phyloP scores from a whole-genome alignment of 2,113 vertebrate genomes.

The Maccullochella peelii region DNA sequence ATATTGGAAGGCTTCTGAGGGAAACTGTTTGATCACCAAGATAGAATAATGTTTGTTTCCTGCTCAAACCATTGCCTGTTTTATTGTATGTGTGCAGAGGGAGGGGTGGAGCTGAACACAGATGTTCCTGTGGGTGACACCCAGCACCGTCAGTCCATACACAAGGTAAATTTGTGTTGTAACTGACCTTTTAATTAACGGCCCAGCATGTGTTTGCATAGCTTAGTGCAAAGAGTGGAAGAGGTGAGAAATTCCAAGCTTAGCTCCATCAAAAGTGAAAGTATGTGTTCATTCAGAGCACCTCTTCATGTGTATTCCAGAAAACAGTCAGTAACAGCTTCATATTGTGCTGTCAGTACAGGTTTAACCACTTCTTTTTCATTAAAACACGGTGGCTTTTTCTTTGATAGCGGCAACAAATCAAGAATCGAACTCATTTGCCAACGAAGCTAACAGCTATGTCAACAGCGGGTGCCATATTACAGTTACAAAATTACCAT shows the following conservation, averaged over 20 bases:
- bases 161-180: constrained; percentile 3
- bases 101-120: not conserved
- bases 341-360: too few relatives aligned
- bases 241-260: not conserved
- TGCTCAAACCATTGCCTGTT: not conserved
- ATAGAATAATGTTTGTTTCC: not conserved
- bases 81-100: constrained; percentile 8
- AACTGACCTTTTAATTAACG: not conserved
- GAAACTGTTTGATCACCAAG: not conserved
- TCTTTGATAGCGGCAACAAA: too few relatives aligned
- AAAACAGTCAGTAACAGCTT: too few relatives aligned
- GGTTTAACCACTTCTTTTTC: too few relatives aligned
- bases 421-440: too few relatives aligned
- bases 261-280: not conserved
- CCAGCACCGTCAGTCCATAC: not conserved
- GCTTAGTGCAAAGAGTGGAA: not conserved
- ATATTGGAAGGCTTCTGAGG: too few relatives aligned
- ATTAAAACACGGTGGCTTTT: not conserved
- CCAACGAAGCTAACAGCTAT: too few relatives aligned
- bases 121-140: not conserved
- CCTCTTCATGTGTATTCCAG: not conserved
- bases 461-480: too few relatives aligned
- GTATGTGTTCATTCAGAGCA: not conserved
- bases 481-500: not conserved
- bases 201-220: not conserved